These are phyloP conservation scores for Zonitis immaculata DNA, from an alignment of 2,888 invertebrate genomes.

Conservation along the genomic window DNA sequence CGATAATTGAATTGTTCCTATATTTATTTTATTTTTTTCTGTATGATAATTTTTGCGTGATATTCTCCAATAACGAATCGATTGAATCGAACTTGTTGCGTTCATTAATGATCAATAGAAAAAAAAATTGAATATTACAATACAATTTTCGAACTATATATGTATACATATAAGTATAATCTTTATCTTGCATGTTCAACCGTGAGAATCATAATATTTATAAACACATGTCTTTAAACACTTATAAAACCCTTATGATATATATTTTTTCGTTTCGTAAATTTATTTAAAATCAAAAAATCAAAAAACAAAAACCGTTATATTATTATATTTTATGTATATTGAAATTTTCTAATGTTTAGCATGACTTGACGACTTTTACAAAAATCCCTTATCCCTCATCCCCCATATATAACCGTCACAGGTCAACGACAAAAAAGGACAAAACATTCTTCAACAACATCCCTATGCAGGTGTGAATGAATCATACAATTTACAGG, in stretches of 20 bases:
- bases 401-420: not conserved
- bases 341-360: not conserved
- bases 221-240: slow-evolving; percentile 11
- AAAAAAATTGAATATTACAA: slow-evolving; percentile 16
- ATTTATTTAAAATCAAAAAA: not conserved
- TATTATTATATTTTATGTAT: not conserved
- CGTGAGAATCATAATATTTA: slow-evolving; percentile 11
- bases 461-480: slow-evolving; percentile 15
- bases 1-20: slow-evolving; percentile 9
- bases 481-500: slow-evolving; percentile 19
- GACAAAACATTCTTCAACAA: not conserved
- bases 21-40: slow-evolving; percentile 1
- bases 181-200: slow-evolving; percentile 36
- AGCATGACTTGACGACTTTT: not conserved
- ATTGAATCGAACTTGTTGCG: slow-evolving; percentile 11
- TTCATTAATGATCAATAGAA: slow-evolving; percentile 2
- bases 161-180: too few relatives aligned
- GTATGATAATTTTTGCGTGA: slow-evolving; percentile 2
- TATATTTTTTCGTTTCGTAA: too few relatives aligned
- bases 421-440: not conserved
- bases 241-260: slow-evolving; percentile 3
- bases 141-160: slow-evolving; percentile 36
- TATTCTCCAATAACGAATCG: not conserved
- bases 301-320: not conserved
- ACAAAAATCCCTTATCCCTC: not conserved